Evolutionary conservation across 1,140 invertebrate species (phyloP).

Genomic region (Penaeus vannamei): DNA sequence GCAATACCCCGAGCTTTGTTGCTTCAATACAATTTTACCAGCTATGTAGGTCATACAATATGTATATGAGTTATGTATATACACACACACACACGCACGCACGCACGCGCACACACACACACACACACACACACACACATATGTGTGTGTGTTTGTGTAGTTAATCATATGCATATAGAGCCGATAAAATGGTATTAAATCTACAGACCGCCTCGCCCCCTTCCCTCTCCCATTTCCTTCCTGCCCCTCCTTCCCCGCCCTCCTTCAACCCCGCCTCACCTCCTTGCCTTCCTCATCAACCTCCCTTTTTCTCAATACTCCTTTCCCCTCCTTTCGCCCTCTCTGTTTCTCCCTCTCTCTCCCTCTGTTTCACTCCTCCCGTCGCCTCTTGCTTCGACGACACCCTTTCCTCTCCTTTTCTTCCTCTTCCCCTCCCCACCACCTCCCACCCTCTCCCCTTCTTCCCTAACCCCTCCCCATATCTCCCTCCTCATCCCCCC

Average conservation of each 20-base stretch:
- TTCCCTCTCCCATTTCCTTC: background rate
- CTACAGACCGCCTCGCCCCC: background rate
- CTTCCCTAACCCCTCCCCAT: background rate
- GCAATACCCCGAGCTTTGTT: too few relatives aligned
- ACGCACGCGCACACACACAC: background rate
- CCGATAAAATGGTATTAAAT: too few relatives aligned
- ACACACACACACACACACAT: background rate
- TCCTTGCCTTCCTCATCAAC: background rate
- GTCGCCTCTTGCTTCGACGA: too few relatives aligned
- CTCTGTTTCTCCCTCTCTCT: too few relatives aligned
- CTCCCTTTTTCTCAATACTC: background rate
- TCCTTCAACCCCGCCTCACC: too few relatives aligned
- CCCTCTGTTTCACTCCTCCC: too few relatives aligned
- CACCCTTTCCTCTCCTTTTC: too few relatives aligned
- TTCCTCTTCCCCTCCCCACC: background rate
- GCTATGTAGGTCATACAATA: background rate
- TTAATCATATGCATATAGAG: too few relatives aligned
- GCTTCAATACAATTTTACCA: too few relatives aligned
- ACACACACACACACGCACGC: background rate
- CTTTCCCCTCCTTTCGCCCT: too few relatives aligned
- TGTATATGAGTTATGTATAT: background rate
- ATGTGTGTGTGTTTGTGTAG: background rate
- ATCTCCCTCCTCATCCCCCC: background rate
- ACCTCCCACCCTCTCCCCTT: too few relatives aligned
- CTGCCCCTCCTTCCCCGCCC: too few relatives aligned